Percentiles rank a stretch among this genome's conserved stretches.
Conservation (phyloP, 2,113 vertebrate genomes). For the Alethe castanea region DNA sequence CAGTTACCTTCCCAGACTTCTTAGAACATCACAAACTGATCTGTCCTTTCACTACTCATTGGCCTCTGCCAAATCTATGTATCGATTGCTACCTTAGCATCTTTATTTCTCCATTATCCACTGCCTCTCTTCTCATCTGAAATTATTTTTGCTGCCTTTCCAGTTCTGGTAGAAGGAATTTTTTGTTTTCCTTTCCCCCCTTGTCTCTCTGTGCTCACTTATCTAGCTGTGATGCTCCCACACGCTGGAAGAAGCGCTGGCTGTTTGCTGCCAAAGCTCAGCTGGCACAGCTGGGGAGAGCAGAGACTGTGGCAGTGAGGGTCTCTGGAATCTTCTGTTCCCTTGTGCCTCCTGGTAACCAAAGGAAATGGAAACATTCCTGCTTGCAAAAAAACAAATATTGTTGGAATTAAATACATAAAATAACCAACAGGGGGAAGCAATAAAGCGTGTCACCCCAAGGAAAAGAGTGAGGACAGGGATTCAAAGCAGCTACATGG, state of each 20-base stretch:
- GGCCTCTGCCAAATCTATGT: neutral
- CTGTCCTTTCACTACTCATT: neutral
- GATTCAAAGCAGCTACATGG: neutral
- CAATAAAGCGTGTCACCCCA: neutral
- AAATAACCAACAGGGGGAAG: neutral
- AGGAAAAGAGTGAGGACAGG: neutral
- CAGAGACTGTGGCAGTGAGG: neutral
- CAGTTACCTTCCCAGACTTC: neutral
- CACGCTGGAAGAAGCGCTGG: fast-evolving
- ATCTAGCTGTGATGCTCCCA: neutral
- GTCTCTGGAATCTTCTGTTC: neutral
- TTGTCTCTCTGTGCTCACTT: neutral
- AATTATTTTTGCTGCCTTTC: neutral
- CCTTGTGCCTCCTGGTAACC: neutral
- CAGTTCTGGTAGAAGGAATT: neutral
- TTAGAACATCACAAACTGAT: neutral
- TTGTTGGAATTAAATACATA: neutral
- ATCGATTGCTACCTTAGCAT: neutral
- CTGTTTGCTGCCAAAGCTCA: neutral
- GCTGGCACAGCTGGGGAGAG: neutral
- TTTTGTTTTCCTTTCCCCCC: neutral
- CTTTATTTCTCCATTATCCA: neutral
- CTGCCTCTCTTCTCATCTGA: neutral
- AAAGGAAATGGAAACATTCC: constrained; percentile 4
- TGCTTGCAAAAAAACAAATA: constrained; percentile 14